phyloP scores from a whole-genome alignment of 2,888 invertebrate species.

The Aromia moschata region DNA sequence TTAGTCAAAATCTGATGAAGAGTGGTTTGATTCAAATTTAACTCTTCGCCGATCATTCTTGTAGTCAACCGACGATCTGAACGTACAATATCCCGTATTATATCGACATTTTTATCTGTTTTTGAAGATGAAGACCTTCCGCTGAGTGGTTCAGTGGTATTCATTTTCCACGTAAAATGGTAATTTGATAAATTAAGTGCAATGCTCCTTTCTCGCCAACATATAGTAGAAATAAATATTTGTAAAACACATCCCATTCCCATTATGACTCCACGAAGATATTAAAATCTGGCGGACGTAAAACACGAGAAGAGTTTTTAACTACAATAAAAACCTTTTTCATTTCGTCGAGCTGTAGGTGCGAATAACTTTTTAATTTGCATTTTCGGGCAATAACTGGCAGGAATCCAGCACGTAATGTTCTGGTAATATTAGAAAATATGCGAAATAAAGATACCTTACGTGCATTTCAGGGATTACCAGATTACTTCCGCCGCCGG shows the following conservation, averaged over 20 bases:
- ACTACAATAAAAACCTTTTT: constrained; percentile 20
- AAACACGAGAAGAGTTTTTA: constrained; percentile 19
- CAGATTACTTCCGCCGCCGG: constrained; percentile 16
- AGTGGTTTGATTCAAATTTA: too few species aligned
- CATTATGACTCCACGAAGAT: constrained; percentile 7
- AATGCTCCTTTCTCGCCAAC: too few species aligned
- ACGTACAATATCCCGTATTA: too few species aligned
- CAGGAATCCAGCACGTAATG: constrained; percentile 33
- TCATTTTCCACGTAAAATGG: too few species aligned
- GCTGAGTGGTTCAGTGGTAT: too few species aligned
- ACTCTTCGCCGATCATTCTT: too few species aligned
- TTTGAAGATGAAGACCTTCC: too few species aligned
- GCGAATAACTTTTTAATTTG: constrained; percentile 35
- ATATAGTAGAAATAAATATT: background rate
- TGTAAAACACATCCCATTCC: background rate
- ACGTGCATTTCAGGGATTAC: constrained; percentile 34
- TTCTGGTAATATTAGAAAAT: constrained; percentile 34
- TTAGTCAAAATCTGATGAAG: too few species aligned
- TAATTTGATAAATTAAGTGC: too few species aligned
- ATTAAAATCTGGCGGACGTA: constrained; percentile 15
- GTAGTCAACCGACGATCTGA: too few species aligned
- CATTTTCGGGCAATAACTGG: constrained; percentile 32
- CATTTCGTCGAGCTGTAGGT: constrained; percentile 23
- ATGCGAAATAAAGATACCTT: constrained; percentile 32
- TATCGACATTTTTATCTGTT: too few species aligned